Evolutionary conservation across 2,888 invertebrate genomes (phyloP), one percentile per base, ranked within the genome.

Genomic region (Dione juno): DNA sequence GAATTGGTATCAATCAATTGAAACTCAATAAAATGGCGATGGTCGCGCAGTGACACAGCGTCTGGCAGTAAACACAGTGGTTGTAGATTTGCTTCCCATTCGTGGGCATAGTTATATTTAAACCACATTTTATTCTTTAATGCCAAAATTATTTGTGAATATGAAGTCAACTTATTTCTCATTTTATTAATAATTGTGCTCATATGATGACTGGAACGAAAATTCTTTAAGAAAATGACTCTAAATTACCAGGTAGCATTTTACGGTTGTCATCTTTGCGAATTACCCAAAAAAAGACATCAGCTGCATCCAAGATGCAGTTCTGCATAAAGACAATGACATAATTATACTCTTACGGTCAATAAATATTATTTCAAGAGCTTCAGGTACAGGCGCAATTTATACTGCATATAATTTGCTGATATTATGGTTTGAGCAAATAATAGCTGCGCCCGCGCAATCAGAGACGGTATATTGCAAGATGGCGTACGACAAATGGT

Each of bases 391-490:
- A 81, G 85, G 84, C 50, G 75, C 73, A 78, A 89, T 88, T 88
- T 86, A 77, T 77, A 76, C 76, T 78, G 81, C 81, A 76, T 91
- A 81, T 90, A 92, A 92, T 92, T 92, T 89, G 81, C 87, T 75
- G 82, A 81, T 83, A 92, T 91, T 91, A 90, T 81, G 79, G 75
- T 79, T 77, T 80, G 79, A 79, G 84, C 82, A 89, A 91, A 92
- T 91, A 88, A 89, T 88, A 90, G 88, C 85, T 88, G 84, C 83
- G 87, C 82, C 78, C 75, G 84, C 84, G 87, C 86, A 86, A 83
- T 78, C 75, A 77, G 73, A 82, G 80, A 82, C 84, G 82, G 79
- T 86, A 85, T 82, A 81, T 82, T 80, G 80, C 82, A 79, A 79
- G 79, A 84, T 81, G 84, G 82, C 85, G 85, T 82, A 90, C 88